Conservation (phyloP, 1,140 invertebrate species). For the Dreissena rostriformis region DNA sequence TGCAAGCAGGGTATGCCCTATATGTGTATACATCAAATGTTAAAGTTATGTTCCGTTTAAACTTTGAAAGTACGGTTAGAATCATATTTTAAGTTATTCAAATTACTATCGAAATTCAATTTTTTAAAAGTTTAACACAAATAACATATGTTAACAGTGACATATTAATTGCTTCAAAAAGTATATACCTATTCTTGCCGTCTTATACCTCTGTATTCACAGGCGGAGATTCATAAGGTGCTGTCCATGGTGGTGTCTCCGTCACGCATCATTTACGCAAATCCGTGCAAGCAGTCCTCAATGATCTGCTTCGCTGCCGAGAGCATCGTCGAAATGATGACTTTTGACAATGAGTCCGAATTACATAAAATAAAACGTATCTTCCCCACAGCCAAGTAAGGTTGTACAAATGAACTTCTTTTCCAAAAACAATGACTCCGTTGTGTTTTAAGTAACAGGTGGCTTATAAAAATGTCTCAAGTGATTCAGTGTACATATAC, state of each 20-base stretch:
- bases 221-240: conserved; percentile 94
- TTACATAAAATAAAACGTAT: conserved; percentile 94
- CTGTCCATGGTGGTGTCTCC: conserved; percentile 90
- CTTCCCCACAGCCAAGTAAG: conserved; percentile 88
- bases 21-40: no score
- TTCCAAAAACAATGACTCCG: background rate
- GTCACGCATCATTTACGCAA: conserved; percentile 96
- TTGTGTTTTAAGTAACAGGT: background rate
- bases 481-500: background rate
- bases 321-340: conserved; percentile 91
- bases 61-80: no score
- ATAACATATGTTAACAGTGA: no score
- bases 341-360: conserved; percentile 98
- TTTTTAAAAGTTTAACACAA: no score
- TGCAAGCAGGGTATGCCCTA: conserved; percentile 90
- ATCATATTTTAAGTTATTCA: no score
- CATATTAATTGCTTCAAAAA: no score
- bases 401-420: background rate
- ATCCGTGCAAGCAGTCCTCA: conserved; percentile 97
- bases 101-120: no score
- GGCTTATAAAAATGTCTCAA: no score
- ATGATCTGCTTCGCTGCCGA: conserved; percentile 93
- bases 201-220: conserved; percentile 53
- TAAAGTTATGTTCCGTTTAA: no score
- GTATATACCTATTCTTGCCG: background rate